These are phyloP conservation scores for Stratiomys singularior DNA, from an alignment of 2,888 invertebrate genomes.

Conservation along the genomic window DNA sequence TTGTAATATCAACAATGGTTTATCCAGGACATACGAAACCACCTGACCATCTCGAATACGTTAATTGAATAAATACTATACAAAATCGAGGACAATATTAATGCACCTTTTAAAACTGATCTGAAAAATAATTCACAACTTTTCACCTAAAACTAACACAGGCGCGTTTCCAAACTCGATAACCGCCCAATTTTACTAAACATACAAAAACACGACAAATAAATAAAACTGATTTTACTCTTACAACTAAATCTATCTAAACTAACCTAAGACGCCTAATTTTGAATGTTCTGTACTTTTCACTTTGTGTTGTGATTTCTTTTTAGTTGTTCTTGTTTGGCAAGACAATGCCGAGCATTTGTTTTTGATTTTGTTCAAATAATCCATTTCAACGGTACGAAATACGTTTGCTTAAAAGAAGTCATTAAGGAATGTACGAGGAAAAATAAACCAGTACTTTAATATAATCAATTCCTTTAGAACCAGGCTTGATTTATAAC, in stretches of 20 bases:
- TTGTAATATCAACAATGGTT: too few relatives aligned
- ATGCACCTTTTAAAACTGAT: neutral
- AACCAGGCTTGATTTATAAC: neutral
- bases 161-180: too few relatives aligned
- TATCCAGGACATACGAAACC: too few relatives aligned
- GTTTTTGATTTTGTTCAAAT: neutral
- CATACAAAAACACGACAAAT: slow-evolving; percentile 33
- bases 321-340: slow-evolving; percentile 17
- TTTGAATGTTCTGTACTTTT: slow-evolving; percentile 18
- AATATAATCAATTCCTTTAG: slow-evolving; percentile 14
- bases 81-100: neutral
- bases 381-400: neutral
- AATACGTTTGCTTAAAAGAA: too few relatives aligned
- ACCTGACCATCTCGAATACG: too few relatives aligned
- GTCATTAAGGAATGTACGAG: slow-evolving; percentile 27
- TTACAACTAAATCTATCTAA: slow-evolving; percentile 24
- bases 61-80: neutral
- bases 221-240: slow-evolving; percentile 26
- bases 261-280: neutral
- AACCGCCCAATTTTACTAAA: slow-evolving; percentile 8
- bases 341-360: slow-evolving; percentile 23
- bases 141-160: neutral
- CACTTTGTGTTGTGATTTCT: slow-evolving; percentile 5
- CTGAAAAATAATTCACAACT: slow-evolving; percentile 13
- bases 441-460: neutral